Evolutionary conservation across 2,888 invertebrate species (phyloP).

Genomic region (Acanthacorydalis orientalis): DNA sequence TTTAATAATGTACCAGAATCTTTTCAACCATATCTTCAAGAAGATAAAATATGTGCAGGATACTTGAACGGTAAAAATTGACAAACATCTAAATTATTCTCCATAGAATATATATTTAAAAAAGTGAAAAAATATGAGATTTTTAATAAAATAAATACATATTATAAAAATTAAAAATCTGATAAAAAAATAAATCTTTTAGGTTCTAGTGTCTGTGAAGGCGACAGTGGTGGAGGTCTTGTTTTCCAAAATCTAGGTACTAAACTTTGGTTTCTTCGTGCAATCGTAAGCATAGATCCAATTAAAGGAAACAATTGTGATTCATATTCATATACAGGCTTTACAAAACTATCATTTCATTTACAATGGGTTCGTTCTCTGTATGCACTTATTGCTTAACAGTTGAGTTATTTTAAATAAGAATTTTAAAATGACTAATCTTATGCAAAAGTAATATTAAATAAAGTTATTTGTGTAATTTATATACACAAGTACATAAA

Average conservation of each 20-base stretch:
- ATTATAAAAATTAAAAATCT: neutral
- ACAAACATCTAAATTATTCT: neutral
- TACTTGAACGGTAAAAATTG: neutral
- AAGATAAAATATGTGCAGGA: conserved; percentile 3
- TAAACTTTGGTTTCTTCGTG: neutral
- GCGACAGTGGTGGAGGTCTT: neutral
- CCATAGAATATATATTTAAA: too few relatives aligned
- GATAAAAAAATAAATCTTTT: neutral
- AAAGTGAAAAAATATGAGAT: too few relatives aligned
- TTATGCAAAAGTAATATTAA: too few relatives aligned
- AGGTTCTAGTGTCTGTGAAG: conserved; percentile 2
- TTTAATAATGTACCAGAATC: neutral
- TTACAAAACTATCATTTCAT: conserved; percentile 1
- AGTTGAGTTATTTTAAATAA: too few relatives aligned
- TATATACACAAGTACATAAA: too few relatives aligned
- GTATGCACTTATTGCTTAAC: neutral
- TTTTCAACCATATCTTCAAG: conserved; percentile 1
- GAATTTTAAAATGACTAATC: too few relatives aligned
- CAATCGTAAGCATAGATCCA: conserved; percentile 1
- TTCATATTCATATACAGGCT: neutral
- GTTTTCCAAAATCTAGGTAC: neutral
- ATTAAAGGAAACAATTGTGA: neutral
- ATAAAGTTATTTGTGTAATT: too few relatives aligned
- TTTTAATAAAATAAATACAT: neutral
- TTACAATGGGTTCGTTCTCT: neutral